Conservation (phyloP, 2,113 vertebrate genomes). For the Dasypus novemcinctus region DNA sequence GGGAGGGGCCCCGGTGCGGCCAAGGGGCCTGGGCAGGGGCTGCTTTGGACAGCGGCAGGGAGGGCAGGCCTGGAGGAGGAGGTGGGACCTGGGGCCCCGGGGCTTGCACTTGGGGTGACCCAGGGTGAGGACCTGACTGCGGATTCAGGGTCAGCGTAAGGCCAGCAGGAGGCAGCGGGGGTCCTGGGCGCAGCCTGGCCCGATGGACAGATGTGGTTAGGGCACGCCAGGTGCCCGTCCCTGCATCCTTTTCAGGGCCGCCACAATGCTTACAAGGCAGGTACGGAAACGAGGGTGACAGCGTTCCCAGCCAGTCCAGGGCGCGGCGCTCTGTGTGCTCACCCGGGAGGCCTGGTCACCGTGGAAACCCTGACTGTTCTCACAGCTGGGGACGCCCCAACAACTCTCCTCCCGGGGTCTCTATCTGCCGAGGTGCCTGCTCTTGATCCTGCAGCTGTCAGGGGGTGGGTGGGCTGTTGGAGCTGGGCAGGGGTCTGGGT, state of each 20-base stretch:
- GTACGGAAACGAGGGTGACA: rapidly evolving
- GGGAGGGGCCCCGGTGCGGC: no score
- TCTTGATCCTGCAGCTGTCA: rapidly evolving
- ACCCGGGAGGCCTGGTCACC: rapidly evolving
- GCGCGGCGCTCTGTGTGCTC: rapidly evolving
- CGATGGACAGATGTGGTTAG: background rate
- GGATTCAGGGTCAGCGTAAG: background rate
- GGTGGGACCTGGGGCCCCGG: rapidly evolving
- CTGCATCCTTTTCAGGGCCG: no score
- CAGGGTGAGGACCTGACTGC: rapidly evolving
- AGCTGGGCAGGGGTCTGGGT: background rate
- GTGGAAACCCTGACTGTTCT: rapidly evolving
- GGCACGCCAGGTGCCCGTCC: no score
- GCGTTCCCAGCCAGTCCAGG: background rate
- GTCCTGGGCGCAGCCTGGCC: background rate
- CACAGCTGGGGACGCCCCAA: background rate
- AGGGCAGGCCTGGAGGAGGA: background rate
- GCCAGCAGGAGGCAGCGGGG: background rate
- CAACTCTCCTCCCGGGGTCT: rapidly evolving
- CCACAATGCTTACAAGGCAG: background rate
- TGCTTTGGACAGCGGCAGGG: background rate
- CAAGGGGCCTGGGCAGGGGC: background rate
- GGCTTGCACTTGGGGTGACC: background rate
- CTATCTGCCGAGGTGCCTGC: background rate
- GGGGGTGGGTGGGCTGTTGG: background rate